Evolutionary conservation across 2,113 vertebrate genomes (phyloP).

Genomic region (Aramus guarauna): DNA sequence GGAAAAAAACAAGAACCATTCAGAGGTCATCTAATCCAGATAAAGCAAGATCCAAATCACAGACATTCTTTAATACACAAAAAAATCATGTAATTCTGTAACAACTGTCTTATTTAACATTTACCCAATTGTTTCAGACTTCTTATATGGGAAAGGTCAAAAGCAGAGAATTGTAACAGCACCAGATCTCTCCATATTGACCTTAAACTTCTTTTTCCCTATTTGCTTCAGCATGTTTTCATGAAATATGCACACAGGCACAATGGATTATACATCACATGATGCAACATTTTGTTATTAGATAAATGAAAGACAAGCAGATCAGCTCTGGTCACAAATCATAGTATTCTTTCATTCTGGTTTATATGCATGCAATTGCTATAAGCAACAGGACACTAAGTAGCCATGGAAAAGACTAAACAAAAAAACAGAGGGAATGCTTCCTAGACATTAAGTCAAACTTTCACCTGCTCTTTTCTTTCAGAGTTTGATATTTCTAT

Average conservation of each 20-base stretch:
- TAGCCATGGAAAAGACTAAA: not conserved
- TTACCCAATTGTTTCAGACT: not conserved
- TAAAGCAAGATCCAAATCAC: not conserved
- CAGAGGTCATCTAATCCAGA: not conserved
- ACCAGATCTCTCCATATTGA: not conserved
- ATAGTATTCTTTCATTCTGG: rapidly evolving
- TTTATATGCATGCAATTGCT: not conserved
- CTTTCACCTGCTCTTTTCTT: not conserved
- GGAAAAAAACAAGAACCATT: not conserved
- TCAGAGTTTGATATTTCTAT: not conserved
- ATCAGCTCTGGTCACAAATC: not conserved
- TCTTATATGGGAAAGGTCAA: not conserved
- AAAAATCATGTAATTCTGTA: not conserved
- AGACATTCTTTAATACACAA: not conserved
- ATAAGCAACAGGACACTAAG: not conserved
- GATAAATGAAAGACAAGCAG: not conserved
- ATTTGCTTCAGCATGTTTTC: not conserved
- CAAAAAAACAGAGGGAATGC: not conserved
- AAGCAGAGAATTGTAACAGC: not conserved
- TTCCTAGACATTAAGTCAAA: not conserved
- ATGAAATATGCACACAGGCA: not conserved
- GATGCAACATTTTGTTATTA: not conserved
- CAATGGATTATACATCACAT: not conserved
- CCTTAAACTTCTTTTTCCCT: not conserved
- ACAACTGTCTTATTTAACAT: not conserved